Conservation (phyloP, 2,888 invertebrate species). For the Bibio marci region DNA sequence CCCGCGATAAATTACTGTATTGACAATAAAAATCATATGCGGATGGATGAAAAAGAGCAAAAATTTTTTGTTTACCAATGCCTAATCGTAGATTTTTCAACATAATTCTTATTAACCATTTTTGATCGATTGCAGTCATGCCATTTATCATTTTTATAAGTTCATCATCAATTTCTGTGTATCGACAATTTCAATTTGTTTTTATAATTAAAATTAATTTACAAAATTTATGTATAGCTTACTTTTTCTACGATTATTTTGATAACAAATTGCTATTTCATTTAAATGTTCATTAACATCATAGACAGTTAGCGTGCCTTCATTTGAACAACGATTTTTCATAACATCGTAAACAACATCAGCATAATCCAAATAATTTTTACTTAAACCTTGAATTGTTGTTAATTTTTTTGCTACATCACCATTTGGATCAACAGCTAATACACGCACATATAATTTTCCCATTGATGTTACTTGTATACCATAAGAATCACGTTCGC, state of each 20-base stretch:
- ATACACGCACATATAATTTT: constrained; percentile 51
- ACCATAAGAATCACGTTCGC: constrained; percentile 64
- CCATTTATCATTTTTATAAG: constrained; percentile 47
- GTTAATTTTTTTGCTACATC: constrained; percentile 23
- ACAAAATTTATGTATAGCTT: constrained; percentile 15
- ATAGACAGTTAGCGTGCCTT: constrained; percentile 40
- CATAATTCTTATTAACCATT: constrained; percentile 81
- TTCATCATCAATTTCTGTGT: constrained; percentile 32
- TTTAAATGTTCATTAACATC: constrained; percentile 62
- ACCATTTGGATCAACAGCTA: constrained; percentile 53
- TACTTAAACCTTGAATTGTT: constrained; percentile 31
- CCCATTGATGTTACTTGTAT: constrained; percentile 64
- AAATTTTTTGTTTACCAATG: constrained; percentile 49
- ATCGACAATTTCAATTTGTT: background rate
- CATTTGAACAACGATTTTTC: constrained; percentile 32
- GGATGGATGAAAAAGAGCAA: constrained; percentile 60
- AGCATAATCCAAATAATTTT: constrained; percentile 53
- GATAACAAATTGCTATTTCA: constrained; percentile 37
- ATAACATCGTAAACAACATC: constrained; percentile 58
- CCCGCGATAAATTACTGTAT: constrained; percentile 40
- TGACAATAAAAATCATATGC: constrained; percentile 59
- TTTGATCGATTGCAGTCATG: constrained; percentile 58
- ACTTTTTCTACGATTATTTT: constrained; percentile 39
- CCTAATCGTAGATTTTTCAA: constrained; percentile 71
- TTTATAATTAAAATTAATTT: background rate